phyloP scores from a whole-genome alignment of 1,140 invertebrate species.

The Macrotrachela quadricornifera region DNA sequence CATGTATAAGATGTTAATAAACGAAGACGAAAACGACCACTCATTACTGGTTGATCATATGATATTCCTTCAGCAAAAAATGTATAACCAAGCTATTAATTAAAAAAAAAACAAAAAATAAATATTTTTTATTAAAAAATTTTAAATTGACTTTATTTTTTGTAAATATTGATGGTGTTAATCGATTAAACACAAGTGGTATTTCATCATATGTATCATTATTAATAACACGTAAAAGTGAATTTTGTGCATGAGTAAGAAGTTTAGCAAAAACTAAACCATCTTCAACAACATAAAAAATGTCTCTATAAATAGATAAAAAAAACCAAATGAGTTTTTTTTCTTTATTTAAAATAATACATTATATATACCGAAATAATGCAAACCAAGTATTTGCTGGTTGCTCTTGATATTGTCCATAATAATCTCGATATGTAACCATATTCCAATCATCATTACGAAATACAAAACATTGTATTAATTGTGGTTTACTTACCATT shows the following conservation, averaged over 20 bases:
- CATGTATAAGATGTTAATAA: conserved; percentile 24
- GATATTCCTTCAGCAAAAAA: conserved; percentile 26
- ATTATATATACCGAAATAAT: conserved; percentile 20
- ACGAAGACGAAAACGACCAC: conserved; percentile 24
- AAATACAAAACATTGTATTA: conserved; percentile 26
- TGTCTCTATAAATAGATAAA: conserved; percentile 15
- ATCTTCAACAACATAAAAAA: conserved; percentile 26
- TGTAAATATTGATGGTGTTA: conserved; percentile 27
- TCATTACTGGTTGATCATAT: conserved; percentile 16
- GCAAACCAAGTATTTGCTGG: conserved; percentile 24
- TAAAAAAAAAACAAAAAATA: neutral
- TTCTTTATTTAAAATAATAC: neutral
- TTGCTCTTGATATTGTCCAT: conserved; percentile 22
- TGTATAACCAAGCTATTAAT: conserved; percentile 20
- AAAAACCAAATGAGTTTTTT: too few relatives aligned
- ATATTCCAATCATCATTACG: conserved; percentile 29
- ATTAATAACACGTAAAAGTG: conserved; percentile 25
- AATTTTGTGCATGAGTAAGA: conserved; percentile 21
- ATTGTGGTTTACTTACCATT: conserved; percentile 21
- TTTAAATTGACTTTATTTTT: conserved; percentile 27
- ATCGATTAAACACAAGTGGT: conserved; percentile 25
- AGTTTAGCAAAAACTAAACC: conserved; percentile 24
- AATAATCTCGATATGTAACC: conserved; percentile 26
- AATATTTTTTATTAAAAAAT: neutral
- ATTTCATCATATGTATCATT: conserved; percentile 28